Evolutionary conservation across 2,888 invertebrate species (phyloP), one percentile per base, ranked within the genome.

Genomic region (Crematogaster levior): DNA sequence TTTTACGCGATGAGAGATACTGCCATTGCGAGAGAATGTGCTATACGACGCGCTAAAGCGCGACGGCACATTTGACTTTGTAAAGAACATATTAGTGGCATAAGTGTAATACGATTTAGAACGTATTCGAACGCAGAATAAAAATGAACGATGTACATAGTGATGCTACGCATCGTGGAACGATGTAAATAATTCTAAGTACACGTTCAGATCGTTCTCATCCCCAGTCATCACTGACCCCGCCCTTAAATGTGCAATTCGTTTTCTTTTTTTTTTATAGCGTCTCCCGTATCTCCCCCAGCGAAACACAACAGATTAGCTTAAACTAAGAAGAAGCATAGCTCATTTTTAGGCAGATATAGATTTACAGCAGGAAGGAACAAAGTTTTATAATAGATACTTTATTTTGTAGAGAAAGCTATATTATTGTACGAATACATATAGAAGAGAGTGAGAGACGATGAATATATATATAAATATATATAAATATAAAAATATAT

Each of bases 401-500:
- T 93, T 92, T 93, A 93, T 93, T 93, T 93, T 93, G 93, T 93
- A 92, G 90, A 92, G 89, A 90, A 90, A 92, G 91, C 89, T 93
- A 93, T 92, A 93, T 91, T 92, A 91, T 91, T 90, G 86, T 88
- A 91, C 82, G 85, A 87, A 86, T 81, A 87, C 77, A 88, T 84
- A 86, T 85, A 88, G 82, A 85, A 79, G 24, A 63, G 21, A 37
- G 61, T 85, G 88, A 89, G 51, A 75, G 63, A 75, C 61, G 85
- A 79, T 65, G 72, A 81, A 84, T 70, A 84, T 75, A 85, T 83
- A 87, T 82, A 88, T 80, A 85, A 85, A 90, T 87, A 89, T 86
- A 75, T 63, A 75, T 12, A 65, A n/a, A 75, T 75, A 75, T 51
- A n/a, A n/a, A n/a, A n/a, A 72, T 89, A 90, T 90, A 90, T 87